Evolutionary conservation across 2,888 invertebrate species (phyloP), one percentile per base, ranked within the genome.

Genomic region (Phengaris arion): DNA sequence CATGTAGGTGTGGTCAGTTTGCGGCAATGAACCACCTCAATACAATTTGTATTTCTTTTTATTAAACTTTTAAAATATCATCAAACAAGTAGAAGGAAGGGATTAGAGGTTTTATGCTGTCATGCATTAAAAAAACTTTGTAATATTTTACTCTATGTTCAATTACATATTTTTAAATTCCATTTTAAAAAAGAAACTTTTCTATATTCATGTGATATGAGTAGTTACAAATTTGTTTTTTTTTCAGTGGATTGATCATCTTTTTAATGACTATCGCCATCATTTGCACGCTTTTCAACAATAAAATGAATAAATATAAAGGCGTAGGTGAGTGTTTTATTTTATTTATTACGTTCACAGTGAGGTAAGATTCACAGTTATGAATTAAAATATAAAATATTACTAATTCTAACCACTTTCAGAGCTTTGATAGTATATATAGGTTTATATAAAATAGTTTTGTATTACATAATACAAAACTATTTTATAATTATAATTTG

Each of bases 221-320:
- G 15, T 35, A 35, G 35, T 15, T 15, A 0, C 8, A 15, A 57
- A 57, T 1, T 9, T 10, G 0, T 59, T 73, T 46, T 35, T 68
- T 9, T 74, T 75, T 74, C 84, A 91, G 92, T 12, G 78, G 76
- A 10, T 64, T 86, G 0, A 77, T 79, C 73, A 82, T 79, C 13
- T 72, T 80, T 4, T 74, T 88, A 7, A 76, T 79, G 2, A 35
- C 81, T 0, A 77, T 83, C n/a, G 81, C 83, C 74, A 75, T 88
- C 4, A 70, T 86, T 6, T 89, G 87, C 77, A 91, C 92, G 6
- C 86, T 80, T 77, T 76, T 88, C 6, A 87, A 87, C 76, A 78
- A 75, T 35, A 75, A 69, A 51, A 64, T 59, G 9, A 73, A 69
- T 51, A 48, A 59, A 12, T 72, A 55, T 9, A 68, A 76, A n/a